Conservation (phyloP, 2,113 vertebrate genomes). For the Vireo altiloquus region DNA sequence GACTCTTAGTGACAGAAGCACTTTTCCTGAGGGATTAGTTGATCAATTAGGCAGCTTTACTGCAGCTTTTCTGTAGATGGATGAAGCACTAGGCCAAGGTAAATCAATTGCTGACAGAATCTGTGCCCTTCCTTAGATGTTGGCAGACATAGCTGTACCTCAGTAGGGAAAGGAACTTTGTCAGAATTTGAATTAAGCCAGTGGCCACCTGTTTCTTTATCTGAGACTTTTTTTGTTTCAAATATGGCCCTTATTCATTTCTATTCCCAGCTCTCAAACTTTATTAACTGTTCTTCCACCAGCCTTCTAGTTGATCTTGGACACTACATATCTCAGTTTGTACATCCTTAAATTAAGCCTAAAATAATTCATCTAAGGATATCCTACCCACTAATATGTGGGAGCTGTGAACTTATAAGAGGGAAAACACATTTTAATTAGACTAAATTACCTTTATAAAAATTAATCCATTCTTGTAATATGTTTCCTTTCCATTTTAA, state of each 20-base stretch:
- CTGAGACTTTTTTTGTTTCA: not conserved
- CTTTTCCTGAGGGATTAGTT: not conserved
- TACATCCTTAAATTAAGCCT: not conserved
- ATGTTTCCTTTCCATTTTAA: not conserved
- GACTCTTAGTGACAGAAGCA: not conserved
- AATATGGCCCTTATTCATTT: not conserved
- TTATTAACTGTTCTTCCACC: not conserved
- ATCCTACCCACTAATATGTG: not conserved
- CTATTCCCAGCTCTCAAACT: not conserved
- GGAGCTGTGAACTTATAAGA: not conserved
- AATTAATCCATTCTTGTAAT: not conserved
- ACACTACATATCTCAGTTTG: not conserved
- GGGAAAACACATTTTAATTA: not conserved
- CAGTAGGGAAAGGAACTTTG: not conserved
- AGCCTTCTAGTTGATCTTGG: not conserved
- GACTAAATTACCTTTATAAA: not conserved
- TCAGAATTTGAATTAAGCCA: not conserved
- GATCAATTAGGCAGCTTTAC: not conserved
- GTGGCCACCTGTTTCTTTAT: not conserved
- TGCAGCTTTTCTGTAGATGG: not conserved
- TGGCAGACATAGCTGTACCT: not conserved
- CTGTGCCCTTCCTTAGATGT: not conserved
- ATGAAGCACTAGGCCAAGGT: not conserved
- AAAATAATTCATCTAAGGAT: not conserved
- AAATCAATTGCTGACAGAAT: not conserved